Percentiles rank a stretch among this genome's conserved stretches.
Evolutionary conservation across 2,113 vertebrate genomes (phyloP).

Genomic region (Struthio camelus): DNA sequence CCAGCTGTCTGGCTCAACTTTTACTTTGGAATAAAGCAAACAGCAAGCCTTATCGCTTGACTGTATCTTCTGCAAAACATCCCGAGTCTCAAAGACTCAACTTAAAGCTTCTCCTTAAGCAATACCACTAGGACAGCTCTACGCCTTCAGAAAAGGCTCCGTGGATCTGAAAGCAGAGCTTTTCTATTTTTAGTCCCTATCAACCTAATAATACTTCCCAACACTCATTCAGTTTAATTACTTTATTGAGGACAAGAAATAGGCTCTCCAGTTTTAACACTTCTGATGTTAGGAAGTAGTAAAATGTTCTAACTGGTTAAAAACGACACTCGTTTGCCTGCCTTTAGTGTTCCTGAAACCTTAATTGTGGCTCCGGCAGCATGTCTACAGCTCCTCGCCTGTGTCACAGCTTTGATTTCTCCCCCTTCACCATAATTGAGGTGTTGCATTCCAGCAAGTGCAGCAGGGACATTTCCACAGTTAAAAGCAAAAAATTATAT

Average conservation of each 20-base stretch:
- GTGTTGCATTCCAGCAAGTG: conserved; percentile 49
- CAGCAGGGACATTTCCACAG: conserved; percentile 7
- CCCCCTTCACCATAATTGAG: conserved; percentile 61
- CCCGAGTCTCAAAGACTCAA: not conserved
- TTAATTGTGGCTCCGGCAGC: conserved; percentile 61
- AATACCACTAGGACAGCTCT: not conserved
- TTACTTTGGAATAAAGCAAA: not conserved
- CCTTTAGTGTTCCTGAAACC: conserved; percentile 70
- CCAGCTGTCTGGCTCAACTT: not conserved
- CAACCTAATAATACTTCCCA: conserved; percentile 43
- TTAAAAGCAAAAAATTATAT: no score
- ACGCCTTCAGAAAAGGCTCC: not conserved
- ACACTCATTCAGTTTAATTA: conserved; percentile 57
- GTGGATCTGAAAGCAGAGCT: conserved; percentile 7
- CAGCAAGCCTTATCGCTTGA: not conserved
- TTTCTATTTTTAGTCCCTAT: conserved; percentile 1
- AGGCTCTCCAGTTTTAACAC: conserved; percentile 30
- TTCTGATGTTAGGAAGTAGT: conserved; percentile 72
- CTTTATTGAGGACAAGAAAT: conserved; percentile 68
- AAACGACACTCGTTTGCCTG: conserved; percentile 70
- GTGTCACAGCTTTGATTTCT: conserved; percentile 31
- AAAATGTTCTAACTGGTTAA: conserved; percentile 62
- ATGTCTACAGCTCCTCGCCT: conserved; percentile 54
- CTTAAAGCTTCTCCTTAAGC: not conserved
- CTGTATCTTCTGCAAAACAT: not conserved